phyloP scores from a whole-genome alignment of 2,888 invertebrate species.

The Dexiosoma caninum region DNA sequence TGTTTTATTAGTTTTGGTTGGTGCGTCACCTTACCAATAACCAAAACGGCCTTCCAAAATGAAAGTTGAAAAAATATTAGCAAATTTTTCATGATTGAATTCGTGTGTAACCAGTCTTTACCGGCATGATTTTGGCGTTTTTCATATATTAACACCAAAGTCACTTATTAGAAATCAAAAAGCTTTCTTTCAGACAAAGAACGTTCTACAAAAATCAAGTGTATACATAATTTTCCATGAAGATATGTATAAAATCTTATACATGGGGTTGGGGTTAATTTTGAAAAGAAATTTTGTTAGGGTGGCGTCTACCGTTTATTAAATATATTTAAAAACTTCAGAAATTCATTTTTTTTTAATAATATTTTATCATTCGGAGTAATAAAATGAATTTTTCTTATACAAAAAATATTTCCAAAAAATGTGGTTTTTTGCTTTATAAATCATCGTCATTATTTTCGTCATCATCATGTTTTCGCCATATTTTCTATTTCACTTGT shows the following conservation, averaged over 20 bases:
- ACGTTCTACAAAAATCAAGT: constrained; percentile 32
- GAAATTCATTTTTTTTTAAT: neutral
- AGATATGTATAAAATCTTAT: constrained; percentile 28
- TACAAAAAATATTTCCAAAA: constrained; percentile 33
- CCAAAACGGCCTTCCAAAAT: neutral
- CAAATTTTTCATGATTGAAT: constrained; percentile 41
- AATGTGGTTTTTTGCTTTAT: constrained; percentile 57
- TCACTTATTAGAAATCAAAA: neutral
- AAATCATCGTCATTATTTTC: constrained; percentile 37
- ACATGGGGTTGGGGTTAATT: constrained; percentile 43
- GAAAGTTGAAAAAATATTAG: neutral
- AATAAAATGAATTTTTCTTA: neutral
- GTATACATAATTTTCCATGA: constrained; percentile 60
- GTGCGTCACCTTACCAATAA: constrained; percentile 26
- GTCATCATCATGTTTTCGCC: constrained; percentile 36
- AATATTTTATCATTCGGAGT: neutral
- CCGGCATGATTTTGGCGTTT: constrained; percentile 54
- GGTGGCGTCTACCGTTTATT: constrained; percentile 27
- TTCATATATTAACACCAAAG: neutral
- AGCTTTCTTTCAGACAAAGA: neutral
- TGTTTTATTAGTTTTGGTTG: constrained; percentile 16
- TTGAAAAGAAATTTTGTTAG: neutral
- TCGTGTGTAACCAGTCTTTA: constrained; percentile 52
- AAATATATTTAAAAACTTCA: neutral
- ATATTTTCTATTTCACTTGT: constrained; percentile 57